Base-by-base conservation (phyloP, 1,140 invertebrate genomes). In the Pomacea maculata region DNA sequence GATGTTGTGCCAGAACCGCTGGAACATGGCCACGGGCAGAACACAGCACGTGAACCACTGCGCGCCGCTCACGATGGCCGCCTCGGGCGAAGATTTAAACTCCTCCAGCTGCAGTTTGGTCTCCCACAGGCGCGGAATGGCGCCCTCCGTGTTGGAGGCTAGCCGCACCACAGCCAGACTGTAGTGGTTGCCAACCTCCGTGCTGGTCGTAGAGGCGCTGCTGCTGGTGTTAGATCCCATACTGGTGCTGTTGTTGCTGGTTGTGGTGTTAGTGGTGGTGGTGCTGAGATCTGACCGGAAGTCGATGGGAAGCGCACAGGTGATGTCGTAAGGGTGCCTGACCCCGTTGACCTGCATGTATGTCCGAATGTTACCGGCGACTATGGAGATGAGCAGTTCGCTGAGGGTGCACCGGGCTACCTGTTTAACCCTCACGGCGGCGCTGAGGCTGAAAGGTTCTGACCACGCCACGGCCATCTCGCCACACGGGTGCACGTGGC, bases 41-140 rank as follows among this genome's bases (percentile, higher is more conserved):
- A 87, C 75, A 25, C 81, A 83, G 75, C 79, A 85, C 14, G 87
- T 86, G n/a, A 89, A 82, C 84, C 83, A 86, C 45, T 82, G 71
- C 34, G 91, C 91, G 1, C 92, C 91, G 82, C 92, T 93, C 78
- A 93, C 91, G 9, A 94, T 90, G 52, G 93, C 92, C 1, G 93
- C 90, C 81, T 93, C 93, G 10, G 93, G 91, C 65, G 92, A 93
- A 5, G 90, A 88, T 85, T 93, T 92, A 54, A 93, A 87, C 45
- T 93, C 88, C 61, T 93, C 92, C 88, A 94, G 91, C 12, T 88
- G 86, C 67, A 91, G 87, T 63, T 93, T 90, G 29, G 93, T 91
- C 61, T 92, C 92, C 94, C 94, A 94, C 10, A 94, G 89, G n/a
- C 93, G 87, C 15, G 94, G 94, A 71, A 94, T 93, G n/a, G 92